A percentile compares a stretch with the other conserved stretches of the same genome.
Evolutionary conservation across 2,113 vertebrate species (phyloP).

Genomic region (Zapus hudsonius): DNA sequence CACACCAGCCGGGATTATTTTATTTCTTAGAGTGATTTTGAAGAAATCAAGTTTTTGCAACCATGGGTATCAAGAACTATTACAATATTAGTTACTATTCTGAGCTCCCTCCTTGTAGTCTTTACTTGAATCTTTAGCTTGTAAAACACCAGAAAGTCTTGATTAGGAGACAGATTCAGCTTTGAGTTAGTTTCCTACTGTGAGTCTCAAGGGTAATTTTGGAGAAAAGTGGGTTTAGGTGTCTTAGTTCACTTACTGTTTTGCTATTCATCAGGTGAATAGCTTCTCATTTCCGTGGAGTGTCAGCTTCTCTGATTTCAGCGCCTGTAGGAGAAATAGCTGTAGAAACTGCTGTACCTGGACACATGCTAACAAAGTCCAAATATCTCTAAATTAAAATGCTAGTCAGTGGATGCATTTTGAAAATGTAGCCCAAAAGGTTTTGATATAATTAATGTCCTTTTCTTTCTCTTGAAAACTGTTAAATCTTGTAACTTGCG

Average conservation of each 20-base stretch:
- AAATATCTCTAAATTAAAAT: slow-evolving; percentile 46
- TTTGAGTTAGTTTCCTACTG: neutral
- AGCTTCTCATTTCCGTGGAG: slow-evolving; percentile 25
- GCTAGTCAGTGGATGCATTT: slow-evolving; percentile 27
- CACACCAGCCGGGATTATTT: slow-evolving; percentile 7
- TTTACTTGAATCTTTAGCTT: slow-evolving; percentile 38
- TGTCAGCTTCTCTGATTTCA: neutral
- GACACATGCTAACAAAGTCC: neutral
- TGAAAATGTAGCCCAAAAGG: slow-evolving; percentile 57
- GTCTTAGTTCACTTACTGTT: neutral
- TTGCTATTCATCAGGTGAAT: slow-evolving; percentile 37
- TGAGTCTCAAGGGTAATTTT: neutral
- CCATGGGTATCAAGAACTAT: neutral
- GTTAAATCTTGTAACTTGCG: slow-evolving; percentile 42
- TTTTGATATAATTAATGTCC: slow-evolving; percentile 53
- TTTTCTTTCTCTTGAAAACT: slow-evolving; percentile 68
- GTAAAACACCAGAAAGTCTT: neutral
- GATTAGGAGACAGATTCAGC: neutral
- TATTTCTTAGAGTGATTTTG: slow-evolving; percentile 46
- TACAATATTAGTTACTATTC: neutral
- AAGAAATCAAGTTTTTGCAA: slow-evolving; percentile 38
- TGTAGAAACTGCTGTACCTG: slow-evolving; percentile 12
- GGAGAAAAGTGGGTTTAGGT: neutral
- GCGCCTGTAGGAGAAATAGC: neutral
- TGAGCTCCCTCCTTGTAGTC: neutral